A percentile compares a stretch with the other conserved stretches of the same genome.
Conservation (phyloP, 2,113 vertebrate genomes). For the Peromyscus leucopus region DNA sequence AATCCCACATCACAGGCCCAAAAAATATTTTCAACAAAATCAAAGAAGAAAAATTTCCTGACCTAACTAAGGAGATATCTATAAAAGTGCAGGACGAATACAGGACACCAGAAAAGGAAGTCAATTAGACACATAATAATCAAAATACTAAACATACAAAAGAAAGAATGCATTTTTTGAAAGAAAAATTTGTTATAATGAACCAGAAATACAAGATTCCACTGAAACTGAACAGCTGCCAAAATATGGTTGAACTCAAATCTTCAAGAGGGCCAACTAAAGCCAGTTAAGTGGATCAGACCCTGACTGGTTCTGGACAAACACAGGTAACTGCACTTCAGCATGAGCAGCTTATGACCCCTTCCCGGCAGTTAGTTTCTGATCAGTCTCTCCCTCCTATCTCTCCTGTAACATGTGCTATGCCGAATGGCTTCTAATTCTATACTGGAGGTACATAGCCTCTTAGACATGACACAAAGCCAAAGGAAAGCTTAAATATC, state of each 20-base stretch:
- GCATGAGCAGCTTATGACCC: neutral
- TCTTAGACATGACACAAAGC: neutral
- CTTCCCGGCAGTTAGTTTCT: neutral
- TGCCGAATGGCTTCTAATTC: neutral
- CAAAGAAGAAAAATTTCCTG: neutral
- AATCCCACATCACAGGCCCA: too few species aligned
- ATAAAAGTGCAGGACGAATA: neutral
- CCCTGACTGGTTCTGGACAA: neutral
- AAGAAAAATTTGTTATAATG: slow-evolving; percentile 76
- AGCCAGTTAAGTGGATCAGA: neutral
- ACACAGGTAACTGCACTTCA: neutral
- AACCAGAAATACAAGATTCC: slow-evolving; percentile 78
- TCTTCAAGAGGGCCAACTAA: neutral
- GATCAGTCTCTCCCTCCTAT: accelerated
- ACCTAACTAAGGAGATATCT: neutral
- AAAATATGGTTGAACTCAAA: slow-evolving; percentile 54
- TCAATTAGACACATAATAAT: neutral
- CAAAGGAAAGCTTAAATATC: neutral
- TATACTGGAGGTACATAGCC: neutral
- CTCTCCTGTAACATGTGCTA: neutral
- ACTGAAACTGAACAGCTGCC: slow-evolving; percentile 56
- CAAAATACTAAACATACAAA: neutral
- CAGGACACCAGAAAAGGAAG: neutral
- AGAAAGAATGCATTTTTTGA: slow-evolving; percentile 27
- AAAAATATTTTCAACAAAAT: too few species aligned